phyloP scores from a whole-genome alignment of 2,888 invertebrate species.

The Limenitis camilla region DNA sequence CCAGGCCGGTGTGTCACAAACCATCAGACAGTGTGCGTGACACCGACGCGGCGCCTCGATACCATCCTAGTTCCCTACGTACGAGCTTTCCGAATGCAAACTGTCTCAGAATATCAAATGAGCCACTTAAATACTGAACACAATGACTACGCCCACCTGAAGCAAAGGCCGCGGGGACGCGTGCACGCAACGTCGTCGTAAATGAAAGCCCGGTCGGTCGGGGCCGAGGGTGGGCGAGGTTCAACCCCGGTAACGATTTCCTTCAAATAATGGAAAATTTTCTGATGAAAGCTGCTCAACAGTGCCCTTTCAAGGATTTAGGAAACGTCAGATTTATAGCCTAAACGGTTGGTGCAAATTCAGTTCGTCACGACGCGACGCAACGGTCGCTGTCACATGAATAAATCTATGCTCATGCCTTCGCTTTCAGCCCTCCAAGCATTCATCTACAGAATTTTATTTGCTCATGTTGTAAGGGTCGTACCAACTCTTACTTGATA shows the following conservation, averaged over 20 bases:
- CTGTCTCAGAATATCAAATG: constrained; percentile 73
- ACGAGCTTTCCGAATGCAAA: constrained; percentile 67
- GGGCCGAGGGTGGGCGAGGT: constrained; percentile 56
- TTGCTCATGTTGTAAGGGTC: too few species aligned
- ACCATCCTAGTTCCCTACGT: constrained; percentile 48
- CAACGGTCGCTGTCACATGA: constrained; percentile 49
- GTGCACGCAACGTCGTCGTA: constrained; percentile 68
- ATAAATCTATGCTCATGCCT: constrained; percentile 41
- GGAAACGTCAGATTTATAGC: constrained; percentile 60
- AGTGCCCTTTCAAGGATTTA: constrained; percentile 66
- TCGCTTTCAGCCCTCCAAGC: constrained; percentile 29
- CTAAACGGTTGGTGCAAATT: constrained; percentile 56
- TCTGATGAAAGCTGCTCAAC: constrained; percentile 68
- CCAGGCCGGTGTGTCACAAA: constrained; percentile 37
- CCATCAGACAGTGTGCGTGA: constrained; percentile 36
- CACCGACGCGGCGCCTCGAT: constrained; percentile 54
- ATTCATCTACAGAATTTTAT: too few species aligned
- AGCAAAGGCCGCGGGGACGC: constrained; percentile 65
- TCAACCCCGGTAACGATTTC: constrained; percentile 71
- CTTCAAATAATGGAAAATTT: constrained; percentile 71
- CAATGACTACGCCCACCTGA: constrained; percentile 71
- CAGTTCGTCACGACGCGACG: constrained; percentile 53
- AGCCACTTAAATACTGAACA: constrained; percentile 72
- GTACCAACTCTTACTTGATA: too few species aligned
- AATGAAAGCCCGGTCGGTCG: constrained; percentile 63